phyloP scores from a whole-genome alignment of 2,888 invertebrate genomes.

The Halocaridina rubra region DNA sequence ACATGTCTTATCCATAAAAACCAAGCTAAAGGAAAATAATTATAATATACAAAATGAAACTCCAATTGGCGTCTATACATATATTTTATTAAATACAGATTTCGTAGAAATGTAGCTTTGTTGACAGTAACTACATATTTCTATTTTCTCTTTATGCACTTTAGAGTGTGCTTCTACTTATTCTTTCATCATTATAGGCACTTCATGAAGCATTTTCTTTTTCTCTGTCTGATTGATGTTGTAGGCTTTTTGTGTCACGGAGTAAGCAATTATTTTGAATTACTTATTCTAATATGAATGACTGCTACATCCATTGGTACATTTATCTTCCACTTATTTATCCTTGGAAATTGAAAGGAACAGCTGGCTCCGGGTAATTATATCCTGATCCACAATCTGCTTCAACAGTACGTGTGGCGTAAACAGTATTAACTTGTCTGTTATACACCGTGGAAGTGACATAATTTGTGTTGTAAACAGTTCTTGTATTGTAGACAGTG shows the following conservation, averaged over 20 bases:
- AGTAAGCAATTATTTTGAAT: too few species aligned
- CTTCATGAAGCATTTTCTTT: conserved; percentile 5
- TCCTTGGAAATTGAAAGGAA: conserved; percentile 24
- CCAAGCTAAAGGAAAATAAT: neutral
- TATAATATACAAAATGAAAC: neutral
- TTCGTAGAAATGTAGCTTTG: neutral
- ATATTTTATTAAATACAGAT: conserved; percentile 30
- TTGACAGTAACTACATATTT: neutral
- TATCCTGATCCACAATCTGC: conserved; percentile 29
- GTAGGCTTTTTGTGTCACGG: too few species aligned
- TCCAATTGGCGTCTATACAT: neutral
- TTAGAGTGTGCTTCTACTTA: neutral
- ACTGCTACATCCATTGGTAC: too few species aligned
- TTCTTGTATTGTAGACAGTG: conserved; percentile 38
- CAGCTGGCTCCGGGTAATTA: conserved; percentile 13
- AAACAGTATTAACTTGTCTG: conserved; percentile 38
- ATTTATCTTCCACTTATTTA: neutral
- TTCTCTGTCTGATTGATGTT: too few species aligned
- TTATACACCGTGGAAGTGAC: conserved; percentile 55
- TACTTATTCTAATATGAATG: too few species aligned
- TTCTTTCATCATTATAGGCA: neutral
- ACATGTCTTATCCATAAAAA: too few species aligned
- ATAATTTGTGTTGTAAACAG: conserved; percentile 50
- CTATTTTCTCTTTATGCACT: too few species aligned
- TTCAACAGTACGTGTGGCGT: conserved; percentile 13